Evolutionary conservation across 1,140 invertebrate genomes (phyloP).

Genomic region (Eubasilissa regina): DNA sequence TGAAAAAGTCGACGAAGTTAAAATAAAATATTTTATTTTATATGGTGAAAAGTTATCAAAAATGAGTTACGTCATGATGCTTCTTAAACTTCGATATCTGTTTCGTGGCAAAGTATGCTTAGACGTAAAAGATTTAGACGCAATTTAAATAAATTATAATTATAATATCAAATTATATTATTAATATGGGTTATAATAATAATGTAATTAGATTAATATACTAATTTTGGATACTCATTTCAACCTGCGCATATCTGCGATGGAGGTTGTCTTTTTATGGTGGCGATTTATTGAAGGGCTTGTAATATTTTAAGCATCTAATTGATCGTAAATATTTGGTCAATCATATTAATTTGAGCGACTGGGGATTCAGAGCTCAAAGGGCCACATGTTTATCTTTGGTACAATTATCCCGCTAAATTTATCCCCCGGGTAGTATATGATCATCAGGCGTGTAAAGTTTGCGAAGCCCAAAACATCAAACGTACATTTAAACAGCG

Average conservation of each 20-base stretch:
- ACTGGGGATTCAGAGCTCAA: neutral
- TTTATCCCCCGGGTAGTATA: neutral
- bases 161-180: too few species aligned
- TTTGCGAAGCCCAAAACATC: slow-evolving; percentile 23
- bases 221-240: neutral
- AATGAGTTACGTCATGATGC: too few species aligned
- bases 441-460: slow-evolving; percentile 10
- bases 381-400: neutral
- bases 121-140: neutral
- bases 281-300: neutral
- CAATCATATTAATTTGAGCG: neutral
- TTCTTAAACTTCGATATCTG: too few species aligned
- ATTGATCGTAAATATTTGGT: slow-evolving; percentile 3
- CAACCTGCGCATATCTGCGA: neutral
- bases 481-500: slow-evolving; percentile 7
- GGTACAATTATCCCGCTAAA: neutral
- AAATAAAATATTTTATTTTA: too few species aligned
- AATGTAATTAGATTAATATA: neutral
- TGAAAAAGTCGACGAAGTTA: too few species aligned
- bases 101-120: neutral
- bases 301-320: neutral
- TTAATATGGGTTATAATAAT: too few species aligned
- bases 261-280: neutral
- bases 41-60: too few species aligned
- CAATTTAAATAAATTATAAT: neutral